phyloP scores from a whole-genome alignment of 2,888 invertebrate genomes.

The Athrips mouffetella region DNA sequence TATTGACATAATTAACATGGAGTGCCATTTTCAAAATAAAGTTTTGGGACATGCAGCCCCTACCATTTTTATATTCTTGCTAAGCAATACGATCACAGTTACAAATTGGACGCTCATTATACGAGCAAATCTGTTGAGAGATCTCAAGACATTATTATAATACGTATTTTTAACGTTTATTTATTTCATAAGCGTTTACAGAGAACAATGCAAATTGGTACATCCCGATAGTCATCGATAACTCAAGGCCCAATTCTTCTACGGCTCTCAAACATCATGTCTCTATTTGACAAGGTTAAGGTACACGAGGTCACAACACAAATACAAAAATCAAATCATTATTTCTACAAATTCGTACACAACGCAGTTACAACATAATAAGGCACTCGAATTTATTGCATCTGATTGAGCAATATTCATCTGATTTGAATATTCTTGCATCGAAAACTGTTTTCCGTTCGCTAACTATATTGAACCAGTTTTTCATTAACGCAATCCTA shows the following conservation, averaged over 20 bases:
- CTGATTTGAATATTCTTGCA: conserved; percentile 21
- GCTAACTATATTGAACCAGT: conserved; percentile 9
- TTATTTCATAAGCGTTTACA: conserved; percentile 20
- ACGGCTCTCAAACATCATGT: conserved; percentile 46
- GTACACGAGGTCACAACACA: conserved; percentile 32
- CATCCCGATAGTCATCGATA: conserved; percentile 65
- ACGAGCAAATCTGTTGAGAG: background rate
- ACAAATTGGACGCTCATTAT: background rate
- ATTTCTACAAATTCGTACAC: conserved; percentile 28
- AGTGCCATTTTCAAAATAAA: too few species aligned
- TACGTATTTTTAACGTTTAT: conserved; percentile 10
- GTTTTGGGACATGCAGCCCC: too few species aligned
- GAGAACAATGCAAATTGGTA: conserved; percentile 54
- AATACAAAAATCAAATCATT: conserved; percentile 40
- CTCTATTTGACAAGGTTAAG: conserved; percentile 59
- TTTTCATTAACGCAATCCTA: conserved; percentile 1
- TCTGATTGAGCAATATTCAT: conserved; percentile 15
- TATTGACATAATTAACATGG: too few species aligned
- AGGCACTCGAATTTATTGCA: conserved; percentile 24
- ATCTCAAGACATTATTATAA: conserved; percentile 1
- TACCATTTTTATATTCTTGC: too few species aligned
- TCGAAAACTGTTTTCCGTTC: conserved; percentile 9
- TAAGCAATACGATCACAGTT: too few species aligned
- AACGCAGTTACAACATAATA: conserved; percentile 28
- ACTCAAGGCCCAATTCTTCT: conserved; percentile 53